These are phyloP conservation scores for Lasioglossum villosulum DNA, from an alignment of 2,888 invertebrate species.

Conservation along the genomic window DNA sequence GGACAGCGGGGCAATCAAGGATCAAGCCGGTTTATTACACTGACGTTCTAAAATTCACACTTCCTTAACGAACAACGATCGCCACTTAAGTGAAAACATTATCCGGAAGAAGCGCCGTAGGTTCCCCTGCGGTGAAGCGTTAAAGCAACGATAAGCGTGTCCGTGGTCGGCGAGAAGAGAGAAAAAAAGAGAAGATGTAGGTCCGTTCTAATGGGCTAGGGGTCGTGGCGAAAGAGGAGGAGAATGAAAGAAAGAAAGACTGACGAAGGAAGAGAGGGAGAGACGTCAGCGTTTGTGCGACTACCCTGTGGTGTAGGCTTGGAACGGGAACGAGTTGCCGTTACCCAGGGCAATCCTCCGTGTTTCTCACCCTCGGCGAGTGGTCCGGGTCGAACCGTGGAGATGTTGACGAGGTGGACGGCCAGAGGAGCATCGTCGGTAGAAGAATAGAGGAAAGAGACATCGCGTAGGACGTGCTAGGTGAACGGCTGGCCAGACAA, in stretches of 20 bases:
- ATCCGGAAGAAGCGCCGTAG: conserved; percentile 48
- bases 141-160: conserved; percentile 49
- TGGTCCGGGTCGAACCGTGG: conserved; percentile 28
- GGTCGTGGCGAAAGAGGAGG: conserved; percentile 24
- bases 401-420: conserved; percentile 49
- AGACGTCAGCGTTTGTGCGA: neutral
- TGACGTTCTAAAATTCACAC: conserved; percentile 62
- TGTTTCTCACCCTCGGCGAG: conserved; percentile 50
- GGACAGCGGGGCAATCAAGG: neutral
- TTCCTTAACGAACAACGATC: conserved; percentile 58
- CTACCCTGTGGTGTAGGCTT: conserved; percentile 47
- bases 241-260: conserved; percentile 18
- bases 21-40: conserved; percentile 33
- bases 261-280: neutral
- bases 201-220: conserved; percentile 56
- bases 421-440: conserved; percentile 47
- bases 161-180: neutral
- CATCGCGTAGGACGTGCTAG: conserved; percentile 33
- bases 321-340: conserved; percentile 31
- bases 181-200: neutral
- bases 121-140: conserved; percentile 43
- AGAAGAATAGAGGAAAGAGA: conserved; percentile 55
- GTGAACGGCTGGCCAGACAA: conserved; percentile 22
- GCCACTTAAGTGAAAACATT: conserved; percentile 60
- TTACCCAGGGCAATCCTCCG: conserved; percentile 22